Conservation (phyloP, 2,888 invertebrate species). For the Chloroclysta siterata region DNA sequence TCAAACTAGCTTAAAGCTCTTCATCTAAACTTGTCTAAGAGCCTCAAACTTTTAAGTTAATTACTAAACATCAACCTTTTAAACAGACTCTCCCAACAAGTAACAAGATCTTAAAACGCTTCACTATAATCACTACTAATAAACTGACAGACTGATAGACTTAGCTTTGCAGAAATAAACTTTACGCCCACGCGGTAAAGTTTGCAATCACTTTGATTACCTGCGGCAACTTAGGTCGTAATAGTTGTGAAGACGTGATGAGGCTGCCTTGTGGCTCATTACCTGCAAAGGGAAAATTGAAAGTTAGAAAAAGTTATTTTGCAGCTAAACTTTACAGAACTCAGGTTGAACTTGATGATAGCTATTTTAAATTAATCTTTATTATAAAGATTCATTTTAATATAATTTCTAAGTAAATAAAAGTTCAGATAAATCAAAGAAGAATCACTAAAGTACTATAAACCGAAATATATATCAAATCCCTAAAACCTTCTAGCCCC, state of each 20-base stretch:
- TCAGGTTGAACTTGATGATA: neutral
- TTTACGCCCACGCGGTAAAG: conserved; percentile 22
- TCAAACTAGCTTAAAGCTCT: conserved; percentile 5
- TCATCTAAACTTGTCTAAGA: conserved; percentile 4
- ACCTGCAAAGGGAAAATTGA: conserved; percentile 27
- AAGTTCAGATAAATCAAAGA: no score
- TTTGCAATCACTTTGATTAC: conserved; percentile 27
- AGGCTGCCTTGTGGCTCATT: conserved; percentile 16
- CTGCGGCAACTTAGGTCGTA: conserved; percentile 17
- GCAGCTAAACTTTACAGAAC: neutral
- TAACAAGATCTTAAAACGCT: conserved; percentile 8
- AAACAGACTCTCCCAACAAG: conserved; percentile 4
- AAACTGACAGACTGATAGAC: conserved; percentile 6
- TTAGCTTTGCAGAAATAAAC: conserved; percentile 12
- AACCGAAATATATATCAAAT: no score
- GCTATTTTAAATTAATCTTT: no score
- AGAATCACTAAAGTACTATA: no score
- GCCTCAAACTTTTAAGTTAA: conserved; percentile 3
- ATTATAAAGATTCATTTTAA: no score
- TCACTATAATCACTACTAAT: conserved; percentile 10
- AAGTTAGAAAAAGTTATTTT: conserved; percentile 14
- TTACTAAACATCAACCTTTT: conserved; percentile 16
- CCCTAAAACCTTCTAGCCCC: no score
- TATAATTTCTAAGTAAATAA: no score
- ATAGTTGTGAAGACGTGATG: conserved; percentile 15